Evolutionary conservation across 2,888 invertebrate species (phyloP).

Genomic region (Sylvicola cinctus): DNA sequence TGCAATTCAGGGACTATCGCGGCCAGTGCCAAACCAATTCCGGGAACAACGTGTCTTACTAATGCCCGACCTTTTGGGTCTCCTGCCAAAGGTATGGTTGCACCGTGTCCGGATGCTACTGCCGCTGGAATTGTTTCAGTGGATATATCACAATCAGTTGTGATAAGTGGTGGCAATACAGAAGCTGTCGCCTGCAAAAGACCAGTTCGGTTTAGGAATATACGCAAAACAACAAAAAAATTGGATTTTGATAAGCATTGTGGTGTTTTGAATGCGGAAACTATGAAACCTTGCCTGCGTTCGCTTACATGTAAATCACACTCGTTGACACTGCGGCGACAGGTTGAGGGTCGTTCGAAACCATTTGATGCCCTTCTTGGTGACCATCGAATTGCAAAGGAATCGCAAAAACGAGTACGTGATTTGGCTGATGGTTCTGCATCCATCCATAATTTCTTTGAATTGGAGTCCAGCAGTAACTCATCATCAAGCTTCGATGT

Average conservation of each 20-base stretch:
- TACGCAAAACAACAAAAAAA: slow-evolving; percentile 19
- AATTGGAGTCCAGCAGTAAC: slow-evolving; percentile 5
- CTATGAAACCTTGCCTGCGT: slow-evolving; percentile 52
- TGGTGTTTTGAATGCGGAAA: slow-evolving; percentile 37
- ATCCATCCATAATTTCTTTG: no score
- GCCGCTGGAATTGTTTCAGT: no score
- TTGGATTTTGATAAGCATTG: slow-evolving; percentile 71
- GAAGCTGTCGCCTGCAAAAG: no score
- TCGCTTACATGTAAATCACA: slow-evolving; percentile 54
- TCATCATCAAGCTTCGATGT: slow-evolving; percentile 11
- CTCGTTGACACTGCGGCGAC: slow-evolving; percentile 45
- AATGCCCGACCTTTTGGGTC: no score
- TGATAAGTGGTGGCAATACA: no score
- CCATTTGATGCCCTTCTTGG: slow-evolving; percentile 53
- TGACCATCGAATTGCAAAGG: slow-evolving; percentile 21
- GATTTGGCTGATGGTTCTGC: neutral
- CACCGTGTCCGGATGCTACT: no score
- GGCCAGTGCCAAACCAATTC: no score
- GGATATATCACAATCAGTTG: no score
- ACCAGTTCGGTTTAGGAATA: no score
- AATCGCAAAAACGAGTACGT: slow-evolving; percentile 2
- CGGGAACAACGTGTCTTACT: no score
- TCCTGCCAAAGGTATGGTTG: no score
- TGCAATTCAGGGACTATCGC: no score
- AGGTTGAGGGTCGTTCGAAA: slow-evolving; percentile 48